Evolutionary conservation across 2,113 vertebrate genomes (phyloP), one percentile per base, ranked within the genome.

Genomic region (Cyprinodon brontotheroides): DNA sequence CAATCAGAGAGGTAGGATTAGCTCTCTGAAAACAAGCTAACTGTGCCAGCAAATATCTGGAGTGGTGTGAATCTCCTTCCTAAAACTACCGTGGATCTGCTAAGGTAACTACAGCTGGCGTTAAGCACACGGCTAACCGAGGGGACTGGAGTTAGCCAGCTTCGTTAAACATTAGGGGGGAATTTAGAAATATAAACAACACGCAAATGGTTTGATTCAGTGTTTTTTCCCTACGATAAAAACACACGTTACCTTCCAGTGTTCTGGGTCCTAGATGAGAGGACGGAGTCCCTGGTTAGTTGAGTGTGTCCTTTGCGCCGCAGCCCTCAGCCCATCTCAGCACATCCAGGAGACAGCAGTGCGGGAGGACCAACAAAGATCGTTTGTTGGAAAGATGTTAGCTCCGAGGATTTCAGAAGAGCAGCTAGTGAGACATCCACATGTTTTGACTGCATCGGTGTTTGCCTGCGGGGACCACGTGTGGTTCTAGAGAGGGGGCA

Each of bases 261-360:
- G 7, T 74, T 64, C 48, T 6, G n/a, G 66, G 62, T 74, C 61
- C 65, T 68, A 57, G 29, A 29, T 53, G 48, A 15, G 4, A 11
- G 73, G 41, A 65, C 45, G 4, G 11, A 10, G 40, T 70, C 22
- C 65, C 60, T 59, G 59, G 79, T 70, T 57, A 43, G 74, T 66
- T 22, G 22, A 65, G 66, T 82, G 48, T 45, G 81, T 74, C 47
- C 68, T 69, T 68, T 66, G 40, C 6, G 76, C 65, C 80, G 89
- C 83, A 91, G 80, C 87, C 89, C 80, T 90, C 83, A 91, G 80
- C 86, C 88, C 91, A 91, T 91, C 86, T 87, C 90, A 78, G 5
- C 69, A 38, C 68, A 83, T 70, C 65, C 80, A 61, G 71, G 41
- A 60, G n/a, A 29, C 61, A 20, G 3, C n/a, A 20, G 73, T n/a